Percentiles rank a stretch among this genome's conserved stretches.
Conservation (phyloP, 2,113 vertebrate genomes). For the Chionis minor region DNA sequence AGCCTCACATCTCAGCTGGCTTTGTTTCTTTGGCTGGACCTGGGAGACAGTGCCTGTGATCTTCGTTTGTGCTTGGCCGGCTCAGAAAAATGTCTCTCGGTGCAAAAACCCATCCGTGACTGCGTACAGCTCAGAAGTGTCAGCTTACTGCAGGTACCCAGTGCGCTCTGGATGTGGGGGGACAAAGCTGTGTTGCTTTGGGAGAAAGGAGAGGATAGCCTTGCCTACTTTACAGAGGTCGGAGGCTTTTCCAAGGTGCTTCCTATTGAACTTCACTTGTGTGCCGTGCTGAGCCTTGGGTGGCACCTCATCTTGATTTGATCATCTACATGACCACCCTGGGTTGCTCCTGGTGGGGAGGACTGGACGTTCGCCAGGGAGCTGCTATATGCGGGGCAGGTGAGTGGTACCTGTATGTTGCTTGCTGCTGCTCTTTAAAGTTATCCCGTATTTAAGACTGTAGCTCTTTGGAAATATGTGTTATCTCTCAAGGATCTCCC, state of each 20-base stretch:
- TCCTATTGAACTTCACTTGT: background rate
- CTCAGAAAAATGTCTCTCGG: background rate
- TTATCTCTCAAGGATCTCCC: background rate
- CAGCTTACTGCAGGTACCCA: background rate
- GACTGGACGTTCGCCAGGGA: accelerated
- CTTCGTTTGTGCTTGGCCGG: accelerated
- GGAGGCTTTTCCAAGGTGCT: background rate
- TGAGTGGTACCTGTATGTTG: accelerated
- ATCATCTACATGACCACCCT: accelerated
- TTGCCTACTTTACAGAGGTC: background rate
- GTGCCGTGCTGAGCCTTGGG: accelerated
- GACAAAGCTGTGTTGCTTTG: background rate
- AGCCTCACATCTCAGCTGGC: accelerated
- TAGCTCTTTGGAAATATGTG: background rate
- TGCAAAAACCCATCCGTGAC: background rate
- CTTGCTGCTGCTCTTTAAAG: background rate
- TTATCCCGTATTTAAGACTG: accelerated
- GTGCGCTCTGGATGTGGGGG: accelerated
- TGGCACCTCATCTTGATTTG: background rate
- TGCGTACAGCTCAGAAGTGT: accelerated
- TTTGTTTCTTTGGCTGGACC: background rate
- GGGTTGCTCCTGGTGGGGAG: background rate
- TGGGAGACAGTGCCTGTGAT: accelerated
- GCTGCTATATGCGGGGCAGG: accelerated
- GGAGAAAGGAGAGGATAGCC: background rate